These are phyloP conservation scores for Acestrorhynchus altus DNA, from an alignment of 2,797 vertebrate genomes.

Conservation along the genomic window DNA sequence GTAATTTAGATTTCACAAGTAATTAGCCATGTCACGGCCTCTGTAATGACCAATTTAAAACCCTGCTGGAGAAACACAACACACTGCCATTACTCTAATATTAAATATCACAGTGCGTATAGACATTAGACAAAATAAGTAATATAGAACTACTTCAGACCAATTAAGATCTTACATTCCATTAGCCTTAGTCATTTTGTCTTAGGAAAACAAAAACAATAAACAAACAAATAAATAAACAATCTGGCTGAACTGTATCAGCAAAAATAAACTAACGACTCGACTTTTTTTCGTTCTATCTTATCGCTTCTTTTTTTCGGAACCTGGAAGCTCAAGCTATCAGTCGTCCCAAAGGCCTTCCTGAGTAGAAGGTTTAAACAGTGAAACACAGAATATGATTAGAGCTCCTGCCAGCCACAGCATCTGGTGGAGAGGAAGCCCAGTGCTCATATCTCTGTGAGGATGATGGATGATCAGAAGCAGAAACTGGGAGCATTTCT, in stretches of 20 bases:
- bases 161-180: too few species aligned
- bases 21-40: conserved; percentile 31
- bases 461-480: conserved; percentile 38
- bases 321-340: conserved; percentile 33
- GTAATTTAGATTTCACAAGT: conserved; percentile 35
- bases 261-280: conserved; percentile 24
- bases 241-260: conserved; percentile 14
- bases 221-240: neutral
- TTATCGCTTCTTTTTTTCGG: conserved; percentile 18
- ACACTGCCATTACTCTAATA: conserved; percentile 1
- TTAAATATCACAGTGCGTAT: neutral
- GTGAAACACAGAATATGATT: conserved; percentile 54
- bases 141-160: neutral
- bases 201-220: conserved; percentile 2
- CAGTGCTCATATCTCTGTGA: conserved; percentile 33
- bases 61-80: conserved; percentile 24
- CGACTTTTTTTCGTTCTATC: too few species aligned
- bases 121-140: neutral
- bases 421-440: conserved; percentile 45
- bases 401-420: conserved; percentile 49
- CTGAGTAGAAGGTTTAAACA: conserved; percentile 52
- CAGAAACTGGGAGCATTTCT: conserved; percentile 40
- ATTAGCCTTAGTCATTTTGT: too few species aligned
- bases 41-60: conserved; percentile 36
- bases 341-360: conserved; percentile 49